phyloP scores from a whole-genome alignment of 1,140 invertebrate species.

The Daktulosphaira vitifoliae region DNA sequence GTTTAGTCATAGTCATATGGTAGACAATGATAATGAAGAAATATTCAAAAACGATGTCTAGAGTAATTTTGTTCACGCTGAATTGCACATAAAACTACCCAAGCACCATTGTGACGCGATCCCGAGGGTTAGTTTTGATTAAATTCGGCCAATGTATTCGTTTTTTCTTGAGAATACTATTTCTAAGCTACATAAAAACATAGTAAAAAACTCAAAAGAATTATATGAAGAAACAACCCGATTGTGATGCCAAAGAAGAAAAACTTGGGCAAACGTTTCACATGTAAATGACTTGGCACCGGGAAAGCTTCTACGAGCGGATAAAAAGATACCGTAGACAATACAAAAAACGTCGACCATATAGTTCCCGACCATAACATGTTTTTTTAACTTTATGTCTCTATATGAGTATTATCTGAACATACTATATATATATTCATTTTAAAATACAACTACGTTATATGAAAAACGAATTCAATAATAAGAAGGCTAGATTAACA shows the following conservation, averaged over 20 bases:
- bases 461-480: no score
- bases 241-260: constrained; percentile 29
- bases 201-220: neutral
- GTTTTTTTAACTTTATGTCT: no score
- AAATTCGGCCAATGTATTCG: constrained; percentile 18
- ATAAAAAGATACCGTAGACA: neutral
- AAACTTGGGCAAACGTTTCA: constrained; percentile 16
- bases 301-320: neutral
- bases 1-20: no score
- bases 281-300: constrained; percentile 30
- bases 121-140: constrained; percentile 23
- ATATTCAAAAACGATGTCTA: constrained; percentile 11
- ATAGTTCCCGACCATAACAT: no score
- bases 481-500: no score
- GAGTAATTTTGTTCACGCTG: neutral
- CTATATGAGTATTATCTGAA: no score
- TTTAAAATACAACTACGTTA: no score
- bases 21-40: neutral
- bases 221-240: neutral
- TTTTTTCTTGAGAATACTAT: neutral
- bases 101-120: neutral
- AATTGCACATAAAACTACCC: neutral
- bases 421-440: no score
- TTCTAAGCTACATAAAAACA: neutral
- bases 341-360: neutral